Evolutionary conservation across 2,113 vertebrate genomes (phyloP).

Genomic region (Naja naja): DNA sequence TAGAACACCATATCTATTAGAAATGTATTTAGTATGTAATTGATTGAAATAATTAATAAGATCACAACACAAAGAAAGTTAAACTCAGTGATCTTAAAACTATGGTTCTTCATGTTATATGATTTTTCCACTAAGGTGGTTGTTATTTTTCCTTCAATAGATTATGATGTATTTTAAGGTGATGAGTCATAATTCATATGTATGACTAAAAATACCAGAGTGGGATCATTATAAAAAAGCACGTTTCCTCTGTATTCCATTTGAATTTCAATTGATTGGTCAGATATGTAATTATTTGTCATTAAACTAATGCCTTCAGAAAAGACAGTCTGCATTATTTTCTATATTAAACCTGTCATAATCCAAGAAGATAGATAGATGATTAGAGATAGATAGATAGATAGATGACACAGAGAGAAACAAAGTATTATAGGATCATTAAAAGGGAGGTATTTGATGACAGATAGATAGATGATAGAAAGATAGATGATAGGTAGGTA

Average conservation of each 20-base stretch:
- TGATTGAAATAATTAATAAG: background rate
- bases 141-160: background rate
- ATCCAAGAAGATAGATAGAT: too few species aligned
- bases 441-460: too few species aligned
- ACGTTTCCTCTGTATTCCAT: background rate
- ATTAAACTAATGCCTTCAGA: slow-evolving; percentile 10
- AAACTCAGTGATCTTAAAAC: slow-evolving; percentile 13
- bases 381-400: too few species aligned
- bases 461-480: too few species aligned
- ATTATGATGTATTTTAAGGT: background rate
- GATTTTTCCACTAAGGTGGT: slow-evolving; percentile 16
- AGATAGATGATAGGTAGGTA: too few species aligned
- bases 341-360: too few species aligned
- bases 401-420: too few species aligned
- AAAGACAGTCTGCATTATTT: background rate
- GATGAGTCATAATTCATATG: background rate
- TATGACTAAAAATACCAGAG: background rate
- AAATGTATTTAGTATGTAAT: background rate
- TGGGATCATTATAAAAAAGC: background rate
- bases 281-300: slow-evolving; percentile 28
- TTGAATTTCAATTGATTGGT: slow-evolving; percentile 7
- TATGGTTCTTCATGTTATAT: background rate
- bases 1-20: background rate
- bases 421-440: too few species aligned
- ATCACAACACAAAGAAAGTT: background rate